Conservation (phyloP, 2,113 vertebrate species). For the Coracopsis vasa region DNA sequence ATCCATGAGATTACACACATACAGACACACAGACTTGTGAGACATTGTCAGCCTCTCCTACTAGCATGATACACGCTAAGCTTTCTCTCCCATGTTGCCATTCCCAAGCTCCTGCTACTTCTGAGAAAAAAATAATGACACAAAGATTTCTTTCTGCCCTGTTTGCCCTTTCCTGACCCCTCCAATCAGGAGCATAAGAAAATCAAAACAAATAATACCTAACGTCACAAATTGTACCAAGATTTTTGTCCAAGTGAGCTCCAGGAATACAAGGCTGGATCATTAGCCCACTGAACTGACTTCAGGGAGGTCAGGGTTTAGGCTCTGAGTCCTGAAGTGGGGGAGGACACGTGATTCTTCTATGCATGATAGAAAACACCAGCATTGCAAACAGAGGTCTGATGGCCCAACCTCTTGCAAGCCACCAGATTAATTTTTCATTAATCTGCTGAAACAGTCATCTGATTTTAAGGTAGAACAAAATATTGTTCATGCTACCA, state of each 20-base stretch:
- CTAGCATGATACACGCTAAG: not conserved
- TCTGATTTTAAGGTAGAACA: not conserved
- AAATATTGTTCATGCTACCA: not conserved
- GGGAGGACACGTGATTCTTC: not conserved
- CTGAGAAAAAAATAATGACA: not conserved
- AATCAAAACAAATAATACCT: not conserved
- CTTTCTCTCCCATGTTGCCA: not conserved
- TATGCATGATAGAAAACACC: accelerated
- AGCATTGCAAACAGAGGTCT: not conserved
- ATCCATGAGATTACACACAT: not conserved
- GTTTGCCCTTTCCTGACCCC: not conserved
- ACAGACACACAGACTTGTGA: not conserved
- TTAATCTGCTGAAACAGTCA: not conserved
- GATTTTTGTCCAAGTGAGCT: not conserved
- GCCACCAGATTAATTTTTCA: not conserved
- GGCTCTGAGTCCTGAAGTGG: not conserved
- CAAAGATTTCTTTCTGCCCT: not conserved
- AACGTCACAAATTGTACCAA: not conserved
- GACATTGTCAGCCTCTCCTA: not conserved
- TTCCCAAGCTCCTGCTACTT: not conserved
- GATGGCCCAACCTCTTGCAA: not conserved
- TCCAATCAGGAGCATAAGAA: not conserved
- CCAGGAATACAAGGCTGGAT: not conserved
- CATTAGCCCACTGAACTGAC: not conserved
- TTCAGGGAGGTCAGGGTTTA: not conserved